Evolutionary conservation across 2,888 invertebrate species (phyloP).

Genomic region (Galeruca laticollis): DNA sequence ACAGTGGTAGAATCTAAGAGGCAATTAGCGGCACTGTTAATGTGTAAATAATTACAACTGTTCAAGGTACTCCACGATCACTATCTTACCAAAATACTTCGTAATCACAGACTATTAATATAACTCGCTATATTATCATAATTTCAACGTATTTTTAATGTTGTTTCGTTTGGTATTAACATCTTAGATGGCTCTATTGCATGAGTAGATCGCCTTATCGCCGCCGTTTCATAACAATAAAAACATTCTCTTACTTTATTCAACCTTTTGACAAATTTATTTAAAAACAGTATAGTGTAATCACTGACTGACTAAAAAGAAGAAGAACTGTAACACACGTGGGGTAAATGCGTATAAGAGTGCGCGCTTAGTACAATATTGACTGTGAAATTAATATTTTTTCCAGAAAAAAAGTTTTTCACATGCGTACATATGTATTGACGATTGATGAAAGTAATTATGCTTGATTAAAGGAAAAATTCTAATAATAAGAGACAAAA

Average conservation of each 20-base stretch:
- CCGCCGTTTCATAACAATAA: not conserved
- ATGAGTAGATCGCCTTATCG: slow-evolving; percentile 39
- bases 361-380: no score
- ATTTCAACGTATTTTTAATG: slow-evolving; percentile 44
- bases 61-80: slow-evolving; percentile 64
- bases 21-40: slow-evolving; percentile 66
- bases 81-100: slow-evolving; percentile 60
- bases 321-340: no score
- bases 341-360: no score
- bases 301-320: no score
- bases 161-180: slow-evolving; percentile 50
- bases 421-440: no score
- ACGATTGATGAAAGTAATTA: no score
- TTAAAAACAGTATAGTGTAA: no score
- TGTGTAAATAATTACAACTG: slow-evolving; percentile 67
- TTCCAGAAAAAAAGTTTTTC: no score
- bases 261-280: not conserved
- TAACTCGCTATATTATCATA: slow-evolving; percentile 59
- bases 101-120: slow-evolving; percentile 59
- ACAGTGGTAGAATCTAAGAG: slow-evolving; percentile 62
- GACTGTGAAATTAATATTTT: no score
- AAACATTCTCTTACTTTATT: no score
- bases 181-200: slow-evolving; percentile 58
- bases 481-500: no score
- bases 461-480: no score